Base-by-base conservation (phyloP, 1,140 invertebrate species). In the Drosophila navojoa region DNA sequence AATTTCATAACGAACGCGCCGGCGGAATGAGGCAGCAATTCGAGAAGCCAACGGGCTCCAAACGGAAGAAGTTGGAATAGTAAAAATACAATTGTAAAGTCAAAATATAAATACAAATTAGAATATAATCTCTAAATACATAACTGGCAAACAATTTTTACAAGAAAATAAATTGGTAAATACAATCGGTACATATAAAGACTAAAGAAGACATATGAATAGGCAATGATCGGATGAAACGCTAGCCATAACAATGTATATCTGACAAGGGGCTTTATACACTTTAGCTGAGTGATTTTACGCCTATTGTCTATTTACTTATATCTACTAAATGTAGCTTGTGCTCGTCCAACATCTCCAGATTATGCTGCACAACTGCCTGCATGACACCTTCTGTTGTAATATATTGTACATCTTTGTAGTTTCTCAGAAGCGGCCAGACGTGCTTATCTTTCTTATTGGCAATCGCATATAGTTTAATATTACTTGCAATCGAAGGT, bases 1-100 rank as follows among this genome's bases (percentile, higher is more conserved):
- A 99, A 92, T 98, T 99, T 76, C 95, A 97, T 80, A 95, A 95
- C 63, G 96, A 96, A 86, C 95, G 97, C 91, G 96, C 98, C 11
- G 98, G 97, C n/a, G 98, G 98, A n/a, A 96, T 98, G 93, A 98
- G 98, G 81, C 97, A 98, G 92, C 92, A 96, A 0, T 99, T 99
- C 92, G 97, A 99, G 1, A 94, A 95, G 67, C 98, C 99, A 5
- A 95, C 96, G 0, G 92, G 94, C n/a, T 93, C 92, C 2, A 96
- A 96, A 81, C 92, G 95, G 69, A 95, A 95, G 80, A 93, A 93
- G 71, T 55, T 92, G 44, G 90, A 91, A 47, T 89, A 80, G 38
- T 40, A 19, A 7, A 40, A 55, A 27, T 38, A 53, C 2, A 38
- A 22, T 11, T 60, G 27, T 44, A 35, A 69, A 40, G 32, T 75